phyloP scores from a whole-genome alignment of 2,797 vertebrate species.

The Etheostoma nigrum region DNA sequence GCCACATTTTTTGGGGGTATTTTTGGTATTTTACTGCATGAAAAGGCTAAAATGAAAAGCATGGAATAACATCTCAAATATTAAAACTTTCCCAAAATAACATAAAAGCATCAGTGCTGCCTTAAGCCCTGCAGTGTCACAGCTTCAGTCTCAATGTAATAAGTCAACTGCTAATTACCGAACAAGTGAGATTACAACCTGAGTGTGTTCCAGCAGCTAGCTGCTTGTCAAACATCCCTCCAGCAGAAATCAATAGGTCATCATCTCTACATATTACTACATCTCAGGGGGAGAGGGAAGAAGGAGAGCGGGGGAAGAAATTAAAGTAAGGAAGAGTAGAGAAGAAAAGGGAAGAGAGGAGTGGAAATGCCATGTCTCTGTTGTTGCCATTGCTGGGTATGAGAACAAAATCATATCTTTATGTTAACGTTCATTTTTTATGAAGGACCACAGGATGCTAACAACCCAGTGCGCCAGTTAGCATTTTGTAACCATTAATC shows the following conservation, averaged over 20 bases:
- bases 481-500: neutral
- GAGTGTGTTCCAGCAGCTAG: slow-evolving; percentile 58
- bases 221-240: slow-evolving; percentile 70
- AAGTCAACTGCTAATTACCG: slow-evolving; percentile 71
- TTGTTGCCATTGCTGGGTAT: neutral
- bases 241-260: slow-evolving; percentile 77
- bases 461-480: neutral
- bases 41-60: neutral
- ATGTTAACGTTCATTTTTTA: neutral
- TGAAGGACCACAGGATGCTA: neutral
- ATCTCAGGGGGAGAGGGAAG: slow-evolving; percentile 32
- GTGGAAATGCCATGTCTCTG: neutral
- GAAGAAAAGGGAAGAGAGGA: neutral
- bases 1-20: too few species aligned
- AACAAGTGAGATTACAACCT: slow-evolving; percentile 78
- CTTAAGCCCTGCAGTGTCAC: slow-evolving; percentile 33
- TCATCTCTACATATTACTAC: slow-evolving; percentile 76
- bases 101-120: slow-evolving; percentile 6
- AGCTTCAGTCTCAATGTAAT: slow-evolving; percentile 42
- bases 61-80: neutral
- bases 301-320: neutral
- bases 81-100: neutral
- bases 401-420: neutral
- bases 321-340: slow-evolving; percentile 6
- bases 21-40: neutral